A percentile compares a stretch with the other conserved stretches of the same genome.
These are phyloP conservation scores for Diadophis punctatus DNA, from an alignment of 2,113 vertebrate species.

Conservation along the genomic window DNA sequence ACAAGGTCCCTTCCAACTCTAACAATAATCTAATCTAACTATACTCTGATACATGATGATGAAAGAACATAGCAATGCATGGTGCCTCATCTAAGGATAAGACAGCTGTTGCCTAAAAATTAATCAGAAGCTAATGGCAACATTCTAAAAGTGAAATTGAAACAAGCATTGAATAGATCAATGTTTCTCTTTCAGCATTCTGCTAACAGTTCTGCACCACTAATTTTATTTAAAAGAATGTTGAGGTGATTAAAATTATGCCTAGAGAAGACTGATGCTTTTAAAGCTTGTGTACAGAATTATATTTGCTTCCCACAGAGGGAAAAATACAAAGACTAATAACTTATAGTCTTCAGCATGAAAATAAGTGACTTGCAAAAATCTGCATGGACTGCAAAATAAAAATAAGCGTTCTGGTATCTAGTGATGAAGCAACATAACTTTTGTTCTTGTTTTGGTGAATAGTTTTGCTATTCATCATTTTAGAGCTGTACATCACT, in stretches of 20 bases:
- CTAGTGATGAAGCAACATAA: not conserved
- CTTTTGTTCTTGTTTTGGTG: not conserved
- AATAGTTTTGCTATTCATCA: not conserved
- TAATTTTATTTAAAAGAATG: not conserved
- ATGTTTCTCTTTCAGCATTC: not conserved
- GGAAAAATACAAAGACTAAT: not conserved
- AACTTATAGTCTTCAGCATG: not conserved
- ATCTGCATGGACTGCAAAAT: not conserved
- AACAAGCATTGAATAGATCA: not conserved
- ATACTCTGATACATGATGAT: too few relatives aligned
- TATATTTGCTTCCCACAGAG: not conserved
- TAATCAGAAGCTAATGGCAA: not conserved
- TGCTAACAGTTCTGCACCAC: not conserved
- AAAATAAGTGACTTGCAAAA: constrained; percentile 3
- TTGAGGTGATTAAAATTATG: constrained; percentile 4
- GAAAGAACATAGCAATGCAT: not conserved
- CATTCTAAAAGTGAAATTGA: not conserved
- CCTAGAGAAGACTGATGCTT: constrained; percentile 12
- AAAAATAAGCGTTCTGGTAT: not conserved
- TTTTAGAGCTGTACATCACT: not conserved
- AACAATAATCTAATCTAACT: too few relatives aligned
- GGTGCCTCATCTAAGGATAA: not conserved
- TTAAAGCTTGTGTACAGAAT: constrained; percentile 17
- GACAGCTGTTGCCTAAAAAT: not conserved
- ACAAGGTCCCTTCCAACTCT: too few relatives aligned